A percentile compares a stretch with the other conserved stretches of the same genome.
Evolutionary conservation across 2,888 invertebrate genomes (phyloP).

Genomic region (Drosophila cracens): DNA sequence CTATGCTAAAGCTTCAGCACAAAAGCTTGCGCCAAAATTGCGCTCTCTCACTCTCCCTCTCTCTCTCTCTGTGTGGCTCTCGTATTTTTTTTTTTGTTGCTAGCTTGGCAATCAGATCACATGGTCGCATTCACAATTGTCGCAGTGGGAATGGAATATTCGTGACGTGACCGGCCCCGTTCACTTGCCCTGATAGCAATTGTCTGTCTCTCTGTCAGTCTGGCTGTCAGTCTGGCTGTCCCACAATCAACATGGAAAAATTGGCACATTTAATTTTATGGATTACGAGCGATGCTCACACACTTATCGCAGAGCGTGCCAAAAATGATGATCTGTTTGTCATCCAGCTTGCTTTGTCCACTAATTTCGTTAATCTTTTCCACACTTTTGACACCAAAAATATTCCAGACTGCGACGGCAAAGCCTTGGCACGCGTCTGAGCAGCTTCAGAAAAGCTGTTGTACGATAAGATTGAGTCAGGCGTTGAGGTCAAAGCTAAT

Average conservation of each 20-base stretch:
- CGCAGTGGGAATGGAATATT: slow-evolving; percentile 57
- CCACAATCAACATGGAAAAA: slow-evolving; percentile 22
- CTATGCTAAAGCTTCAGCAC: slow-evolving; percentile 26
- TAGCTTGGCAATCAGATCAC: slow-evolving; percentile 62
- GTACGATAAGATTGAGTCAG: slow-evolving; percentile 36
- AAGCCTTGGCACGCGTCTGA: slow-evolving; percentile 45
- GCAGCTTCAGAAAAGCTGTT: slow-evolving; percentile 49
- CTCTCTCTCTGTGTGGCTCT: neutral
- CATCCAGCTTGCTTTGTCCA: slow-evolving; percentile 21
- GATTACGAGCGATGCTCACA: slow-evolving; percentile 22
- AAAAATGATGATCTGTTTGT: slow-evolving; percentile 12
- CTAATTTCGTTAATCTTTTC: slow-evolving; percentile 31
- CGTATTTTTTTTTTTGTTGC: slow-evolving; percentile 2
- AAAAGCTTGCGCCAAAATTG: slow-evolving; percentile 30
- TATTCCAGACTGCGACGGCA: slow-evolving; percentile 13
- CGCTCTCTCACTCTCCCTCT: slow-evolving; percentile 1
- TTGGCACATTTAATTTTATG: slow-evolving; percentile 24
- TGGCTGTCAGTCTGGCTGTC: slow-evolving; percentile 11
- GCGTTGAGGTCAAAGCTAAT: slow-evolving; percentile 34
- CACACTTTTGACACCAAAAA: neutral
- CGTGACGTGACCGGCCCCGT: slow-evolving; percentile 54
- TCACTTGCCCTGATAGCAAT: slow-evolving; percentile 57
- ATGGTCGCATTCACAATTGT: slow-evolving; percentile 60
- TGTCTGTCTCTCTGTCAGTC: neutral
- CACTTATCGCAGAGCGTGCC: slow-evolving; percentile 31